These are phyloP conservation scores for Platyrinchus mystaceus DNA, from an alignment of 2,797 vertebrate genomes.

Conservation along the genomic window DNA sequence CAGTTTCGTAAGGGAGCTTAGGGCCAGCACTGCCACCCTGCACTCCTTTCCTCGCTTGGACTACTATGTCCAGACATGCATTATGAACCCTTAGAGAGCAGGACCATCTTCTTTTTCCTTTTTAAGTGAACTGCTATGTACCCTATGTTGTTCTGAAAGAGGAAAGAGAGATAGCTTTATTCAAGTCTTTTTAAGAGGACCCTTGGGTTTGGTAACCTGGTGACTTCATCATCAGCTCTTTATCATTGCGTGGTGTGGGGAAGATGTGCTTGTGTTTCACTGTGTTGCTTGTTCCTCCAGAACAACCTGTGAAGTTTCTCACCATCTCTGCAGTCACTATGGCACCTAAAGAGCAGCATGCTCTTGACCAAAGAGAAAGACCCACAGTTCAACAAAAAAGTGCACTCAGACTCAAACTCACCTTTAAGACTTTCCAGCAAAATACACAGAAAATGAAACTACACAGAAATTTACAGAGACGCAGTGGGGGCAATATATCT, in stretches of 20 bases:
- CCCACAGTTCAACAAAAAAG: neutral
- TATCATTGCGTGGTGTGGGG: fast-evolving
- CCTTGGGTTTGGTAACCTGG: neutral
- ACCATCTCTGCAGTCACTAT: neutral
- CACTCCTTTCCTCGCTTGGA: neutral
- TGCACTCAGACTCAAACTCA: neutral
- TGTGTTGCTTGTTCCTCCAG: neutral
- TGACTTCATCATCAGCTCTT: neutral
- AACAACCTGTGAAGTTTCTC: neutral
- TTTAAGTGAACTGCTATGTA: neutral
- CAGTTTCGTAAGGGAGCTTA: neutral
- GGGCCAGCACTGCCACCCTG: fast-evolving
- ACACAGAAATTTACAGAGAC: neutral
- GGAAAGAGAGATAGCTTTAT: neutral
- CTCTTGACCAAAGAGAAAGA: neutral
- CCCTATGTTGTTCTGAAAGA: neutral
- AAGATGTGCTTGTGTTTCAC: neutral
- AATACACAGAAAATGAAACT: neutral
- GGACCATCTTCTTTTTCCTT: too few relatives aligned
- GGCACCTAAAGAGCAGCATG: neutral
- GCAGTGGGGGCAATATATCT: conserved; percentile 68
- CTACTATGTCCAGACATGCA: neutral
- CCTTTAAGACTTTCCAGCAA: neutral
- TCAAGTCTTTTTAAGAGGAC: neutral
- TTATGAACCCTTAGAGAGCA: neutral